Percentiles rank a stretch among this genome's conserved stretches.
phyloP scores from a whole-genome alignment of 2,113 vertebrate species.

The Chloebia gouldiae region DNA sequence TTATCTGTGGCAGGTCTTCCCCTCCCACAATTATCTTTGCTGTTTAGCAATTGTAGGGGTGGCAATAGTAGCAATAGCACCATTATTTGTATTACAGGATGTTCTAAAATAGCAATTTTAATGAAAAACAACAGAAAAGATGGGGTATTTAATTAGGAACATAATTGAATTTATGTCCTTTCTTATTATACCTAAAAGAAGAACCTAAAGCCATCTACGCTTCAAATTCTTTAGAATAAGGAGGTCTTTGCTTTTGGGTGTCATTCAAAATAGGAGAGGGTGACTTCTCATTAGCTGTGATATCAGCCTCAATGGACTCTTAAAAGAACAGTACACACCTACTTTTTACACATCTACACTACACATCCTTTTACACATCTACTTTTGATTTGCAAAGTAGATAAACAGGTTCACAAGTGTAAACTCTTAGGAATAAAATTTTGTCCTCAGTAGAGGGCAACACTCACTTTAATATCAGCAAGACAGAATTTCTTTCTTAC shows the following conservation, averaged over 20 bases:
- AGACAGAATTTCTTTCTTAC: background rate
- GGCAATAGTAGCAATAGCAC: background rate
- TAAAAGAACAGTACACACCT: background rate
- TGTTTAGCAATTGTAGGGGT: background rate
- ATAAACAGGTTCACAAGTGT: background rate
- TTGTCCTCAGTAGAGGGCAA: background rate
- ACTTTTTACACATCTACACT: background rate
- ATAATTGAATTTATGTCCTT: background rate
- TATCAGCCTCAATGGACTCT: background rate
- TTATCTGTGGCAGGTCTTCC: no score
- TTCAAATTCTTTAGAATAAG: background rate
- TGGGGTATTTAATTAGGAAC: background rate
- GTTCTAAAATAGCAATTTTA: background rate
- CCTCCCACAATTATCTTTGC: background rate
- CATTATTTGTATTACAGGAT: background rate
- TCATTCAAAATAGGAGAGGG: background rate
- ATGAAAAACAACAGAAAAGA: background rate
- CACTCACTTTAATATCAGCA: background rate
- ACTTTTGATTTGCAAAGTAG: background rate
- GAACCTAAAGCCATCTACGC: background rate
- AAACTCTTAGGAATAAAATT: background rate
- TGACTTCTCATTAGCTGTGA: background rate
- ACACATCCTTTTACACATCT: background rate
- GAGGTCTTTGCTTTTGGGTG: background rate
- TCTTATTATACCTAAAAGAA: background rate